Percentiles rank a stretch among this genome's conserved stretches.
Evolutionary conservation across 2,888 invertebrate species (phyloP).

Genomic region (Eupithecia dodoneata): DNA sequence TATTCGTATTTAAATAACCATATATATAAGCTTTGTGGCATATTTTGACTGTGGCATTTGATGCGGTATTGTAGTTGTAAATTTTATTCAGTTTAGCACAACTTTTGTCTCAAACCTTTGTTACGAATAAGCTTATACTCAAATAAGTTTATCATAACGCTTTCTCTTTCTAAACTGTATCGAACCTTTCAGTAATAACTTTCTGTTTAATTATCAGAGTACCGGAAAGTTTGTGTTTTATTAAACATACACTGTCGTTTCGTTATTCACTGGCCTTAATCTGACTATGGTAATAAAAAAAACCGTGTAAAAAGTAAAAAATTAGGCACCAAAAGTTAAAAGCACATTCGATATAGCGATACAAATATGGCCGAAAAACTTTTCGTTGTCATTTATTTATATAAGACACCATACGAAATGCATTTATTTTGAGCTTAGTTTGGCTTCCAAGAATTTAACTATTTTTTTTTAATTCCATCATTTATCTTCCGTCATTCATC

Average conservation of each 20-base stretch:
- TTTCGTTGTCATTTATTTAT: constrained; percentile 55
- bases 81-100: constrained; percentile 7
- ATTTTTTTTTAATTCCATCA: constrained; percentile 21
- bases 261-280: constrained; percentile 18
- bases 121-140: constrained; percentile 37
- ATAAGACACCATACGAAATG: constrained; percentile 34
- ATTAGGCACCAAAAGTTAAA: constrained; percentile 65
- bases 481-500: constrained; percentile 15
- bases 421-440: constrained; percentile 10
- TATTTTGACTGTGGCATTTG: no score
- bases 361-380: constrained; percentile 57
- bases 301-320: constrained; percentile 38
- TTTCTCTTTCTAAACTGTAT: not conserved
- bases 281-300: constrained; percentile 20
- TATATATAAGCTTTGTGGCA: not conserved
- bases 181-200: not conserved
- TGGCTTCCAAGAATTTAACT: constrained; percentile 10
- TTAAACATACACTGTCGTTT: constrained; percentile 10
- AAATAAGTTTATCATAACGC: constrained; percentile 41
- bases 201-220: not conserved
- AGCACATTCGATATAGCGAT: constrained; percentile 48
- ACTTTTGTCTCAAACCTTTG: constrained; percentile 21
- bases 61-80: not conserved
- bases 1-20: constrained; percentile 4
- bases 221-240: not conserved